These are phyloP conservation scores for Brachionus manjavacas DNA, from an alignment of 1,140 invertebrate species.

Conservation along the genomic window DNA sequence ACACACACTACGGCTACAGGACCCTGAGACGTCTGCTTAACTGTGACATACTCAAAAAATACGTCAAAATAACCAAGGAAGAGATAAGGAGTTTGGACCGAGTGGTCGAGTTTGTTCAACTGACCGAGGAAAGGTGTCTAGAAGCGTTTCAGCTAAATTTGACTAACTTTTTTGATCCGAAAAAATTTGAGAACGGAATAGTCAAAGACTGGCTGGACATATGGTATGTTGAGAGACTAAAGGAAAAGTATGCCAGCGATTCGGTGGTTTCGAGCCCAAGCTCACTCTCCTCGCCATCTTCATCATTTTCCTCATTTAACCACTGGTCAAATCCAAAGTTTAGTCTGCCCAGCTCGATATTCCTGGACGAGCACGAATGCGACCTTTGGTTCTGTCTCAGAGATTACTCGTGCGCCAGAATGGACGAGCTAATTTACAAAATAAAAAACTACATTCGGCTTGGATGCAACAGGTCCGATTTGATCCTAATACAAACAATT, in stretches of 20 bases:
- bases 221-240: constrained; percentile 38
- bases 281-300: neutral
- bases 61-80: constrained; percentile 32
- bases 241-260: constrained; percentile 21
- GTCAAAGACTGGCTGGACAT: constrained; percentile 41
- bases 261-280: neutral
- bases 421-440: constrained; percentile 29
- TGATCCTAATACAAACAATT: constrained; percentile 17
- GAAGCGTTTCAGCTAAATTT: constrained; percentile 34
- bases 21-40: constrained; percentile 26
- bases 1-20: constrained; percentile 38
- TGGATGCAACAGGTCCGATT: neutral
- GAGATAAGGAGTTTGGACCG: constrained; percentile 28
- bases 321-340: neutral
- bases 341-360: neutral
- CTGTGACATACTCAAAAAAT: constrained; percentile 39
- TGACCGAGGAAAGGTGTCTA: constrained; percentile 21
- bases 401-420: constrained; percentile 28
- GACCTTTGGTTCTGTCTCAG: constrained; percentile 36
- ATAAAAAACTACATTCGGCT: constrained; percentile 17
- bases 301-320: constrained; percentile 17
- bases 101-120: constrained; percentile 39
- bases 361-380: constrained; percentile 20
- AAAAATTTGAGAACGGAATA: constrained; percentile 36
- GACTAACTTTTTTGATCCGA: constrained; percentile 27